Evolutionary conservation across 2,797 vertebrate species (phyloP), one percentile per base, ranked within the genome.

Genomic region (Pampus argenteus): DNA sequence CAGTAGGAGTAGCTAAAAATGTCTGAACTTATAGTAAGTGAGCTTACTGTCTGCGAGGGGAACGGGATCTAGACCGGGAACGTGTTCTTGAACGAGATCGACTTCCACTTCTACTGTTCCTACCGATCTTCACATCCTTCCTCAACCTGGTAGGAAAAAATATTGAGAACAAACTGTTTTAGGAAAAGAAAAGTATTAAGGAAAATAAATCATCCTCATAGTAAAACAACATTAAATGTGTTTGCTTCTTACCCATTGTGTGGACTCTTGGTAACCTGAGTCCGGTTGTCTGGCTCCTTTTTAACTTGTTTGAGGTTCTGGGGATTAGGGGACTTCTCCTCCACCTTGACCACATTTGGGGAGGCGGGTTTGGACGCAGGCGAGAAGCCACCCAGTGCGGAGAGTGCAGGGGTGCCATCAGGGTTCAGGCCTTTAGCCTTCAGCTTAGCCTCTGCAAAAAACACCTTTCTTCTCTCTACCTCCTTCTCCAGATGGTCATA

Each of bases 361-460:
- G 98, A 97, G 67, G 94, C 96, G 86, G 98, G 98, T 88, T 99
- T 99, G 61, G 97, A 99, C 4, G 95, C 96, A 36, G 98, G 98
- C 66, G 98, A 99, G 93, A 99, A 99, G 56, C 98, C 98, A 15
- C 98, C 98, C 29, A 98, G 82, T 0, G 93, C 95, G 55, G 96
- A 96, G 13, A 99, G 95, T 0, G 97, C 97, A n/a, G 98, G 98
- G 6, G 98, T 99, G 75, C 98, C 98, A 63, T 99, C 98, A 0
- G 97, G 97, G 85, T 99, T 98, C 81, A 99, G 92, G 17, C 98
- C 98, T 85, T 99, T 99, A n/a, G 97, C 97, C 89, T 99, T 99
- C 66, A 99, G 90, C 86, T 99, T 99, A 10, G 96, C 97, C 84
- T 99, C 98, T 14, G 98, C 96, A 72, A 99, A 86, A 60, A 96